Conservation (phyloP, 2,113 vertebrate species). For the Alethe diademata region DNA sequence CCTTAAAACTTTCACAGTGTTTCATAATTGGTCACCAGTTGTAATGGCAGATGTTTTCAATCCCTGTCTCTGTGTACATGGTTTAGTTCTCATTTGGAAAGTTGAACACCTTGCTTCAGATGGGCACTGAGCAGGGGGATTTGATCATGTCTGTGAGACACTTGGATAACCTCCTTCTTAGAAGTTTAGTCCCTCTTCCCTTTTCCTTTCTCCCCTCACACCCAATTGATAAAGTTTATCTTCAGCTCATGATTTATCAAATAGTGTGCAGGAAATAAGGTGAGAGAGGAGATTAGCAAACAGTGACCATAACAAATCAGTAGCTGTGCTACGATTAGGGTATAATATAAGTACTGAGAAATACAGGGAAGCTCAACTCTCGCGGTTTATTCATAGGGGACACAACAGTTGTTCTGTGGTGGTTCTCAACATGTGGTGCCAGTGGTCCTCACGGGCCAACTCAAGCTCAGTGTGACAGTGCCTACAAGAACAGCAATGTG, state of each 20-base stretch:
- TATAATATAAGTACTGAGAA: neutral
- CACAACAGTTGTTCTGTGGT: constrained; percentile 67
- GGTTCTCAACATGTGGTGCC: constrained; percentile 85
- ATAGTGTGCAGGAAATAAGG: neutral
- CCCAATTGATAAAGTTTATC: neutral
- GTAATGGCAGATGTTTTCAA: neutral
- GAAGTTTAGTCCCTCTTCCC: neutral
- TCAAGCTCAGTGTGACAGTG: constrained; percentile 85
- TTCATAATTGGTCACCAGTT: neutral
- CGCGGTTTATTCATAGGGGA: neutral
- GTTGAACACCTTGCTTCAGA: neutral
- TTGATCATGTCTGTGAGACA: neutral
- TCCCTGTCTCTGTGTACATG: neutral
- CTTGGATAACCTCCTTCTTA: neutral
- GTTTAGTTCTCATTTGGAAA: neutral
- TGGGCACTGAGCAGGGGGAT: neutral
- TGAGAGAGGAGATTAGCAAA: neutral
- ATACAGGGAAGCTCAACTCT: neutral
- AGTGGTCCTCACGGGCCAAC: constrained; percentile 83
- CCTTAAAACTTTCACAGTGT: neutral
- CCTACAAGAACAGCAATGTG: constrained; percentile 81
- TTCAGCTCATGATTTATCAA: neutral
- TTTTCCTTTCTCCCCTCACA: neutral
- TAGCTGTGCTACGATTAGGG: neutral
- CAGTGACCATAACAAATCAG: neutral